Percentiles rank a stretch among this genome's conserved stretches.
Evolutionary conservation across 2,113 vertebrate genomes (phyloP).

Genomic region (Albula glossodonta): DNA sequence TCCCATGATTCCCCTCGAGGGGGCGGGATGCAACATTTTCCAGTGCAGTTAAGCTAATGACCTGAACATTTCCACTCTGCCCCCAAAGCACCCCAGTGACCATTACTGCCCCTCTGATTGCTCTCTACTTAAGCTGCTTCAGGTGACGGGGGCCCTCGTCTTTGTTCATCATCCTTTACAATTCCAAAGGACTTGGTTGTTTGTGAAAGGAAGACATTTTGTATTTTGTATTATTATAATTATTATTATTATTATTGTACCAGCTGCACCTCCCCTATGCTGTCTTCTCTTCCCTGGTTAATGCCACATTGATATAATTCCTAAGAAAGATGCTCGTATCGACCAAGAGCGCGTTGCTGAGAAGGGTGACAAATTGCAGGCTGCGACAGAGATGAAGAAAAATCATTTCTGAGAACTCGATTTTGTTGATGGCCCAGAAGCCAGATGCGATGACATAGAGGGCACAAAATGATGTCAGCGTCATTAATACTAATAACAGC

Average conservation of each 20-base stretch:
- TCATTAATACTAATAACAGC: slow-evolving; percentile 4
- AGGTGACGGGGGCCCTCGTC: background rate
- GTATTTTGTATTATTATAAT: background rate
- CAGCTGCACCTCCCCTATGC: background rate
- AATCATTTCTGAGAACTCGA: background rate
- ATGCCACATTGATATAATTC: background rate
- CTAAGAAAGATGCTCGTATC: background rate
- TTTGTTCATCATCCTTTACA: background rate
- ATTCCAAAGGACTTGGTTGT: background rate
- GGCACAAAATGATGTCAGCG: background rate
- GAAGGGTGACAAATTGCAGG: background rate
- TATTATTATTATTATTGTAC: background rate
- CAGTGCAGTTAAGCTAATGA: background rate
- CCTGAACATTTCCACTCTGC: background rate
- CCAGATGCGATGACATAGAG: background rate
- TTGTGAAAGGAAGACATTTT: slow-evolving; percentile 21
- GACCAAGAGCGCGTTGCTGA: background rate
- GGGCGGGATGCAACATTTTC: background rate
- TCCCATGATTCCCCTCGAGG: background rate
- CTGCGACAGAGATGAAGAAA: background rate
- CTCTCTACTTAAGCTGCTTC: background rate
- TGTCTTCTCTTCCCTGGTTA: background rate
- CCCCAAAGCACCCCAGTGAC: slow-evolving; percentile 3
- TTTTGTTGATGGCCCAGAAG: background rate
- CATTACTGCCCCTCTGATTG: background rate